These are phyloP conservation scores for Eidolon helvum DNA, from an alignment of 2,113 vertebrate species.

Conservation along the genomic window DNA sequence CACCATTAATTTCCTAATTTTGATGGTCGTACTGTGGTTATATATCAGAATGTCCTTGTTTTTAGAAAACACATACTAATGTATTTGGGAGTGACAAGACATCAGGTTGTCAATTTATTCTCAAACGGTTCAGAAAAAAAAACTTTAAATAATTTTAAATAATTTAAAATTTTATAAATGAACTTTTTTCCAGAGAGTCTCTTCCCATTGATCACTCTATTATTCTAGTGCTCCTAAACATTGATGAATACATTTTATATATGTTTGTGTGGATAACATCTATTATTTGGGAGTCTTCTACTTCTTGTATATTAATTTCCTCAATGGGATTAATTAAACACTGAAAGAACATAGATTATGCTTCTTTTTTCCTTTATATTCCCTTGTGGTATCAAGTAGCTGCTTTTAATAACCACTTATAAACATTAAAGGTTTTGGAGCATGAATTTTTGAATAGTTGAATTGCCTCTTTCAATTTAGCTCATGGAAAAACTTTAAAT, in stretches of 20 bases:
- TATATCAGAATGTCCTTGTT: not conserved
- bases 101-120: not conserved
- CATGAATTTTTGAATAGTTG: conserved; percentile 4
- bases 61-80: not conserved
- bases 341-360: not conserved
- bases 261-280: not conserved
- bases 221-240: conserved; percentile 15
- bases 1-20: not conserved
- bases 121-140: not conserved
- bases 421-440: not conserved
- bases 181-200: not conserved
- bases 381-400: not conserved
- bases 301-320: not conserved
- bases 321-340: conserved; percentile 21
- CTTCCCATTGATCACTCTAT: not conserved
- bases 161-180: not conserved
- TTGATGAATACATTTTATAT: not conserved
- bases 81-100: not conserved
- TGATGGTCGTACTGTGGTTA: not conserved
- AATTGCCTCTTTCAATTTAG: conserved; percentile 16
- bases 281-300: not conserved
- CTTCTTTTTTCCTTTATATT: conserved; percentile 37
- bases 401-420: conserved; percentile 21
- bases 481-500: conserved; percentile 12
- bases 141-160: not conserved